Evolutionary conservation across 2,888 invertebrate species (phyloP).

Genomic region (Polyommatus icarus): DNA sequence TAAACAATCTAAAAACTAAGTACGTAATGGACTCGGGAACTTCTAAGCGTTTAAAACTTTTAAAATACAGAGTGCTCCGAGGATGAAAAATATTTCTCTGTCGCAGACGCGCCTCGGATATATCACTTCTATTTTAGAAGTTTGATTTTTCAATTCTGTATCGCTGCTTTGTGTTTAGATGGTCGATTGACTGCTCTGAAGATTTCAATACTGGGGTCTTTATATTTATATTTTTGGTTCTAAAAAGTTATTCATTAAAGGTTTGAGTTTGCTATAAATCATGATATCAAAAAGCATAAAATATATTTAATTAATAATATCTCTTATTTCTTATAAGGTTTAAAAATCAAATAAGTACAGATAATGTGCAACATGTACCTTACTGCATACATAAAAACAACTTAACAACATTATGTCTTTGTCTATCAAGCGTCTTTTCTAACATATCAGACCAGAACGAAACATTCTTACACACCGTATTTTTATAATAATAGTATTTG

Average conservation of each 20-base stretch:
- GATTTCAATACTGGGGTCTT: not conserved
- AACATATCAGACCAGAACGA: too few species aligned
- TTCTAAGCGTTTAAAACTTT: conserved; percentile 18
- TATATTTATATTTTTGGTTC: not conserved
- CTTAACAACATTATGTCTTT: too few species aligned
- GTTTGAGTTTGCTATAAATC: too few species aligned
- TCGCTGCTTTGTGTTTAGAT: not conserved
- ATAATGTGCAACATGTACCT: too few species aligned
- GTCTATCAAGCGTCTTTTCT: too few species aligned
- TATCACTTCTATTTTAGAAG: conserved; percentile 7
- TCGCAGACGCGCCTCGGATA: not conserved
- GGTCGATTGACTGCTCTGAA: not conserved
- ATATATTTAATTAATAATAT: too few species aligned
- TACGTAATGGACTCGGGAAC: conserved; percentile 10
- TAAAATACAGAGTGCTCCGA: not conserved
- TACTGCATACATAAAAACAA: too few species aligned
- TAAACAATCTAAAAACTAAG: conserved; percentile 17
- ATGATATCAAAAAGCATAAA: too few species aligned
- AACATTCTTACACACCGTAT: too few species aligned
- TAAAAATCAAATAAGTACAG: too few species aligned
- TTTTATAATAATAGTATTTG: too few species aligned
- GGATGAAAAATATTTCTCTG: conserved; percentile 18
- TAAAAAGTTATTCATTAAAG: not conserved
- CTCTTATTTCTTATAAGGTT: too few species aligned
- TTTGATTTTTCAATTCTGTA: conserved; percentile 10